phyloP scores from a whole-genome alignment of 2,797 vertebrate species.

The Tangara arthus region DNA sequence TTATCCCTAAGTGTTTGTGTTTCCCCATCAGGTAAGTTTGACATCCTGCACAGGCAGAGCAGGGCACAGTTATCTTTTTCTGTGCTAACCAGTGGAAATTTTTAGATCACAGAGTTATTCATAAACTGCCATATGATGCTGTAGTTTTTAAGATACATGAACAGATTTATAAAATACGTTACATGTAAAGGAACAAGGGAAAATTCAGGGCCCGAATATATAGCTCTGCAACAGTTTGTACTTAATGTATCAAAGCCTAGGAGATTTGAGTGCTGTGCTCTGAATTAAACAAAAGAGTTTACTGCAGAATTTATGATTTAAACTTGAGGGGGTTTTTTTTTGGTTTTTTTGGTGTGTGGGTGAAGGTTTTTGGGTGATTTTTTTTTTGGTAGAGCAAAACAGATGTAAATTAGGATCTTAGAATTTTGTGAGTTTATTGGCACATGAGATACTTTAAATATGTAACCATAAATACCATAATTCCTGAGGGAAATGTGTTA shows the following conservation, averaged over 20 bases:
- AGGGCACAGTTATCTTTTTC: background rate
- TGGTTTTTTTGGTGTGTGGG: background rate
- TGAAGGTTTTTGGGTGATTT: background rate
- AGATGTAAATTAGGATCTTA: background rate
- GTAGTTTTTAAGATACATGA: background rate
- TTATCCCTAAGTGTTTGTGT: background rate
- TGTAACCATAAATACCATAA: background rate
- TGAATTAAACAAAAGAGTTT: background rate
- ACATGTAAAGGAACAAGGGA: background rate
- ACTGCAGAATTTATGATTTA: background rate
- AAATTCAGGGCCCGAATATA: background rate
- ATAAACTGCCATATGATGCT: background rate
- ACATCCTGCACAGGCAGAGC: background rate
- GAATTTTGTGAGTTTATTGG: background rate
- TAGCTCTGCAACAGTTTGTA: background rate
- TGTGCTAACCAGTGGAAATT: background rate
- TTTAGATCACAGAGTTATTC: background rate
- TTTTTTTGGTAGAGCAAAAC: background rate
- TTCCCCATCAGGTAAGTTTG: background rate
- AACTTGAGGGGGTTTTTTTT: background rate
- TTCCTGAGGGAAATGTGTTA: background rate
- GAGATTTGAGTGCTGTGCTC: background rate
- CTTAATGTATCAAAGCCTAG: background rate
- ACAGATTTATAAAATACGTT: background rate
- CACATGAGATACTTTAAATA: background rate